phyloP scores from a whole-genome alignment of 2,797 vertebrate species.

The Anabas testudineus region DNA sequence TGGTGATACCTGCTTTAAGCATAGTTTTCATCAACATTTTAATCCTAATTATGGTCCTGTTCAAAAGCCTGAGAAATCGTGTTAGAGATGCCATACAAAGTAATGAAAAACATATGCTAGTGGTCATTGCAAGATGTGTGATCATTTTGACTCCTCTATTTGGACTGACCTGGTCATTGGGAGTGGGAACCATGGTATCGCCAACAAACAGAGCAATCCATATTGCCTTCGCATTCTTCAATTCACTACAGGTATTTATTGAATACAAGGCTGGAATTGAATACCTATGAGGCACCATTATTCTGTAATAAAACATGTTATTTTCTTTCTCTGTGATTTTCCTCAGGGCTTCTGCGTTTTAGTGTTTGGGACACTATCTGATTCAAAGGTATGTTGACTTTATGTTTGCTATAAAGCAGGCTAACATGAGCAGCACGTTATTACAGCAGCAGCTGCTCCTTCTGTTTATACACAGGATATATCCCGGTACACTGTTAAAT shows the following conservation, averaged over 20 bases:
- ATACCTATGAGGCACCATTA: too few relatives aligned
- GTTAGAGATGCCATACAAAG: conserved; percentile 36
- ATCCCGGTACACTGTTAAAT: too few relatives aligned
- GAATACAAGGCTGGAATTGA: background rate
- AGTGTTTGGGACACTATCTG: conserved; percentile 80
- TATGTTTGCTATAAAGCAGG: background rate
- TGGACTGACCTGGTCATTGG: conserved; percentile 93
- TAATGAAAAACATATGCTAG: conserved; percentile 85
- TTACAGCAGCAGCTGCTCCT: too few relatives aligned
- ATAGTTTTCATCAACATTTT: conserved; percentile 88
- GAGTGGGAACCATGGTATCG: conserved; percentile 83
- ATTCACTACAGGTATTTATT: conserved; percentile 81
- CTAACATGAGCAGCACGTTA: too few relatives aligned
- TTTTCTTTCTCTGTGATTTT: conserved; percentile 66
- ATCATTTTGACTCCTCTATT: conserved; percentile 91
- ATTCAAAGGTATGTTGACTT: conserved; percentile 76
- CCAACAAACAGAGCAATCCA: conserved; percentile 36
- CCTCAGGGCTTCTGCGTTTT: conserved; percentile 84
- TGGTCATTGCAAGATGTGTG: conserved; percentile 89
- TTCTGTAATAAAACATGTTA: background rate
- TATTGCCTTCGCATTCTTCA: conserved; percentile 69
- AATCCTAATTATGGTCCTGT: conserved; percentile 87
- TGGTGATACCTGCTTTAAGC: conserved; percentile 87
- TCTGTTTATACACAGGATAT: too few relatives aligned
- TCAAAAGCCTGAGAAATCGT: too few relatives aligned